Conservation (phyloP, 2,113 vertebrate species). For the Pseudopipra pipra region DNA sequence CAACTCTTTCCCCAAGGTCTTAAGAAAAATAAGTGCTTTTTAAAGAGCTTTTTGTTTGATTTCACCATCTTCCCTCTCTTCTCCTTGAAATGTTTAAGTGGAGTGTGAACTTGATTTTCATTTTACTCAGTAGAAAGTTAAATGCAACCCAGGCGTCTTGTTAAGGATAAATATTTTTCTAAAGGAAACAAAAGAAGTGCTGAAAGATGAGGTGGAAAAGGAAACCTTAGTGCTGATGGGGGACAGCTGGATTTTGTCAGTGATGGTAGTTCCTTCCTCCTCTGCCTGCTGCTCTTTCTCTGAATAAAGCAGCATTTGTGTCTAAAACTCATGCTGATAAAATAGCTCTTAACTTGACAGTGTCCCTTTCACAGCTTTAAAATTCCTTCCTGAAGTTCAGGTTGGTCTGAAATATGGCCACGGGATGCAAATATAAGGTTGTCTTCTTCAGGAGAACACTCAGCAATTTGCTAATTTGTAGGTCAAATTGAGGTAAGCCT, state of each 20-base stretch:
- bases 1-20: not conserved
- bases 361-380: not conserved
- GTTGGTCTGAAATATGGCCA: not conserved
- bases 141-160: not conserved
- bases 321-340: not conserved
- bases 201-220: slow-evolving; percentile 34
- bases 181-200: slow-evolving; percentile 46
- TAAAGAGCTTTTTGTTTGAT: not conserved
- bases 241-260: slow-evolving; percentile 38
- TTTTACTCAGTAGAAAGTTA: slow-evolving; percentile 13
- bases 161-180: slow-evolving; percentile 55
- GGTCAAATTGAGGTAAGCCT: not conserved
- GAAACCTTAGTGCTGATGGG: not conserved
- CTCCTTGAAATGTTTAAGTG: not conserved
- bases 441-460: not conserved
- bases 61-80: not conserved
- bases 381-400: not conserved
- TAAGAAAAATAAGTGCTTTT: not conserved
- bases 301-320: not conserved
- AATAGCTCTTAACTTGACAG: not conserved
- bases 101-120: slow-evolving; percentile 32
- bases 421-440: not conserved
- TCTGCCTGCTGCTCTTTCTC: not conserved
- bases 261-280: not conserved
- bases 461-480: not conserved